A percentile compares a stretch with the other conserved stretches of the same genome.
phyloP scores from a whole-genome alignment of 1,140 invertebrate genomes.

The Hermetia illucens region DNA sequence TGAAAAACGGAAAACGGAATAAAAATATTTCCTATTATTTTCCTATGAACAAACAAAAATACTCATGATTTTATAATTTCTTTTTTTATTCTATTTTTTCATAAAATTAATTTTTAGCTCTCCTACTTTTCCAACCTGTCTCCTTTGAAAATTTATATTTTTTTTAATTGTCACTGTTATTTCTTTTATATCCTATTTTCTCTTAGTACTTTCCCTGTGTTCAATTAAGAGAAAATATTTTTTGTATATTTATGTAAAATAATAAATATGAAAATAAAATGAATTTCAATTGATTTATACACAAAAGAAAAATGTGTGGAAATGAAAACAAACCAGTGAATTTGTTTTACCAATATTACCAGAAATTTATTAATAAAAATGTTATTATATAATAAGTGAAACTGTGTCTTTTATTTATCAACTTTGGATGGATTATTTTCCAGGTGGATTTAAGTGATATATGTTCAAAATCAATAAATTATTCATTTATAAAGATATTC shows the following conservation, averaged over 20 bases:
- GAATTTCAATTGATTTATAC: background rate
- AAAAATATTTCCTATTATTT: too few relatives aligned
- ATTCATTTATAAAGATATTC: too few relatives aligned
- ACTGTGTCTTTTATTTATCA: background rate
- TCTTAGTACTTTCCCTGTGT: background rate
- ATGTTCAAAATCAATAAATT: too few relatives aligned
- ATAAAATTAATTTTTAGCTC: background rate
- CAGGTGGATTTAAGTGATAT: too few relatives aligned
- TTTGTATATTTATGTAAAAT: slow-evolving; percentile 1
- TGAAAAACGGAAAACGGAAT: too few relatives aligned
- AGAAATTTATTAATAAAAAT: too few relatives aligned
- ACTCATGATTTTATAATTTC: too few relatives aligned
- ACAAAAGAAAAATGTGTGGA: too few relatives aligned
- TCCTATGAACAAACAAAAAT: too few relatives aligned
- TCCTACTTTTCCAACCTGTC: background rate
- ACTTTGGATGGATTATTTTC: background rate
- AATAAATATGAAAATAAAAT: slow-evolving; percentile 1
- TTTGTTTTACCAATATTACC: background rate
- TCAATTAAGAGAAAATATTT: background rate
- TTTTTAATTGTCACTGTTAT: background rate
- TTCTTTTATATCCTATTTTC: too few relatives aligned
- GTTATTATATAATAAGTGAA: too few relatives aligned
- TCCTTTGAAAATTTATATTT: background rate
- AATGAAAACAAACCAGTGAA: too few relatives aligned
- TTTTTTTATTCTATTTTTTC: background rate